Evolutionary conservation across 2,797 vertebrate species (phyloP).

Genomic region (Falco naumanni): DNA sequence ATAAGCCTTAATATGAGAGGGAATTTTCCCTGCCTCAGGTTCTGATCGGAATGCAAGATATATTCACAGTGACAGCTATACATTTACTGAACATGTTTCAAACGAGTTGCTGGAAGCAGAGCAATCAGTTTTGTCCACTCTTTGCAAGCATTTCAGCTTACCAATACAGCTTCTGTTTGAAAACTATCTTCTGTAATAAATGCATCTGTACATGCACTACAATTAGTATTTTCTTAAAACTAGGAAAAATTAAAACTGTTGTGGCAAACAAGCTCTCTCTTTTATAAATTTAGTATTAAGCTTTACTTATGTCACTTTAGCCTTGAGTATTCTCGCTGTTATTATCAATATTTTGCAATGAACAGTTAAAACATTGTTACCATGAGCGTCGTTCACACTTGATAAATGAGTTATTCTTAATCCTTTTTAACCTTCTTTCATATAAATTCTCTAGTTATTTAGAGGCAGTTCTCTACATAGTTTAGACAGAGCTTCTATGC

Average conservation of each 20-base stretch:
- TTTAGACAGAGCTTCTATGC: background rate
- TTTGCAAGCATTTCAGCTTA: constrained; percentile 18
- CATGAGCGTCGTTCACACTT: background rate
- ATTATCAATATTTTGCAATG: background rate
- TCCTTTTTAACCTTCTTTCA: background rate
- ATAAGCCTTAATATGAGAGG: constrained; percentile 68
- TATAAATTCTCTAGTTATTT: background rate
- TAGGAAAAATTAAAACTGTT: background rate
- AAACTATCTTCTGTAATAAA: background rate
- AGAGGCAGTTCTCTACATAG: background rate
- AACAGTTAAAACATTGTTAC: background rate
- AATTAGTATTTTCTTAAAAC: constrained; percentile 2
- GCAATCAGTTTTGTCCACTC: background rate
- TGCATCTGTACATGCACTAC: background rate
- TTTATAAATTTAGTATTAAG: background rate
- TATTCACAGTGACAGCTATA: constrained; percentile 56
- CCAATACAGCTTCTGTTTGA: constrained; percentile 3
- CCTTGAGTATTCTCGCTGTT: background rate
- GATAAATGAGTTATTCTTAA: background rate
- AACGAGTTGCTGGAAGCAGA: constrained; percentile 34
- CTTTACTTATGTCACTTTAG: background rate
- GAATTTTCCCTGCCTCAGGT: constrained; percentile 71
- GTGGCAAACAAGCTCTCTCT: background rate
- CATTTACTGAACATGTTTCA: constrained; percentile 66
- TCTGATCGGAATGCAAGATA: constrained; percentile 73